Conservation (phyloP, 1,140 invertebrate species). For the Drosophila ambigua region DNA sequence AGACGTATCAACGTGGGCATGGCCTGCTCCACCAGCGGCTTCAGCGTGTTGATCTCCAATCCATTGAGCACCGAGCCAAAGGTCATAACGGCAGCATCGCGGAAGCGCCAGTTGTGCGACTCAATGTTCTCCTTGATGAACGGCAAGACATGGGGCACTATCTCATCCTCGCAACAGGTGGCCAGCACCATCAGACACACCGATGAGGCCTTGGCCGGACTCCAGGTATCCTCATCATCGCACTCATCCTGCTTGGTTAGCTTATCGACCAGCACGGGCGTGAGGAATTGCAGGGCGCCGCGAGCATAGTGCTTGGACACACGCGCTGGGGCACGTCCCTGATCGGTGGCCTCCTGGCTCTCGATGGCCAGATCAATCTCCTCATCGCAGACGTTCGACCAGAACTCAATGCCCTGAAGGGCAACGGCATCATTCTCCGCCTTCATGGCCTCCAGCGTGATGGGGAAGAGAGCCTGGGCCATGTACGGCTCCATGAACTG, state of each 20-base stretch:
- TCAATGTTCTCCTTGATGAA: conserved; percentile 98
- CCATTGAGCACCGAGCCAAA: conserved; percentile 99
- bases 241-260: conserved; percentile 97
- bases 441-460: conserved; percentile 99
- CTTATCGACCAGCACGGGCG: conserved; percentile 96
- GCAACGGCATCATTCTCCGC: conserved; percentile 97
- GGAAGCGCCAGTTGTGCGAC: conserved; percentile 95
- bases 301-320: conserved; percentile 97
- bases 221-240: conserved; percentile 99
- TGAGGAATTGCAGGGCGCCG: conserved; percentile 97
- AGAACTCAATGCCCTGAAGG: conserved; percentile 99
- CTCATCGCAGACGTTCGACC: conserved; percentile 99
- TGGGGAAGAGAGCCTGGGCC: conserved; percentile 98
- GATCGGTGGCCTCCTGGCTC: conserved; percentile 95
- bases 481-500: conserved; percentile 99
- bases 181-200: conserved; percentile 99
- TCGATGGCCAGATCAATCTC: conserved; percentile 98
- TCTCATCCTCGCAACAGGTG: conserved; percentile 98
- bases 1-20: conserved; percentile 97
- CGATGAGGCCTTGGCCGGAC: conserved; percentile 99
- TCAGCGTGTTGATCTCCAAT: conserved; percentile 93
- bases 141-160: conserved; percentile 97
- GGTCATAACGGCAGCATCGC: conserved; percentile 99
- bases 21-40: conserved; percentile 97
- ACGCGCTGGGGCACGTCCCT: conserved; percentile 94